Evolutionary conservation across 2,888 invertebrate species (phyloP).

Genomic region (Heliconius ethilla): DNA sequence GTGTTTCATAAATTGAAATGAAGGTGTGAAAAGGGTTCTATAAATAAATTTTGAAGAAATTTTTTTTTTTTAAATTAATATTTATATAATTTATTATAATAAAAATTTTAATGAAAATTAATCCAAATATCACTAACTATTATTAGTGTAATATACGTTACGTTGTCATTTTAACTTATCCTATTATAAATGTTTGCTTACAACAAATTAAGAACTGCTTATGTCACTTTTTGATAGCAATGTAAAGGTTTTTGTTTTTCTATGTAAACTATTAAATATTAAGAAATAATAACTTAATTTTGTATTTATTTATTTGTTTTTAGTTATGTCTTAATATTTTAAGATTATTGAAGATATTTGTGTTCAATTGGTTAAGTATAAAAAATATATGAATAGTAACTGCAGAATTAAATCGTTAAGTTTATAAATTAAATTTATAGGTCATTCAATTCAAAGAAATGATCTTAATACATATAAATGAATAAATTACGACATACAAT

Average conservation of each 20-base stretch:
- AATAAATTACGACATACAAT: constrained; percentile 17
- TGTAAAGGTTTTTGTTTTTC: too few species aligned
- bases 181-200: too few species aligned
- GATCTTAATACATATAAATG: constrained; percentile 16
- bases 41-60: too few species aligned
- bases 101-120: not conserved
- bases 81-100: too few species aligned
- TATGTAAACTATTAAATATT: not conserved
- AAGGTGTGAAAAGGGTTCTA: too few species aligned
- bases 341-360: not conserved
- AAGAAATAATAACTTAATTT: not conserved
- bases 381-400: not conserved
- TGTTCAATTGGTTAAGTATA: not conserved
- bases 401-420: not conserved
- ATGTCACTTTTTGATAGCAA: too few species aligned
- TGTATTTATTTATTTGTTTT: too few species aligned
- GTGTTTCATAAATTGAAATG: not conserved
- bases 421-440: not conserved
- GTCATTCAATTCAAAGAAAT: constrained; percentile 13
- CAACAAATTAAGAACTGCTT: too few species aligned
- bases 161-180: not conserved
- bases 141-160: not conserved
- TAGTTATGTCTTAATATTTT: not conserved
- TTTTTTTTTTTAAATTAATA: too few species aligned
- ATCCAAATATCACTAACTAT: not conserved